phyloP scores from a whole-genome alignment of 2,888 invertebrate genomes.

The Patella pellucida region DNA sequence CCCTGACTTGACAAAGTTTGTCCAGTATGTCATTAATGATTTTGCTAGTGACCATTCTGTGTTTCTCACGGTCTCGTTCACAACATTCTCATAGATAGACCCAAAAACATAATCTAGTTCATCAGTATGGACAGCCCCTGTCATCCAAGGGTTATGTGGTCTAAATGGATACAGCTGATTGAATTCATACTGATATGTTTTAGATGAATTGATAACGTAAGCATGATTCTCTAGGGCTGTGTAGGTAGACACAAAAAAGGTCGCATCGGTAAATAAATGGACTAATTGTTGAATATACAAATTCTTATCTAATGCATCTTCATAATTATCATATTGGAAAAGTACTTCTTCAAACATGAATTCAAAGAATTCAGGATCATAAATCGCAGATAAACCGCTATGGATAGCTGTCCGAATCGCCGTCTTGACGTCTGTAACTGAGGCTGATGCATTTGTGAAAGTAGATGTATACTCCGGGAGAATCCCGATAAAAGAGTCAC shows the following conservation, averaged over 20 bases:
- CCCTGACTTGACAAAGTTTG: constrained; percentile 95
- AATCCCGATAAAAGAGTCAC: not conserved
- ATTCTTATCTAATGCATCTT: not conserved
- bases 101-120: not conserved
- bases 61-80: not conserved
- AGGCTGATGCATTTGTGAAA: no score
- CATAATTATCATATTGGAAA: not conserved
- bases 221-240: not conserved
- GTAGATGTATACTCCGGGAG: not conserved
- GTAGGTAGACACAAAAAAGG: not conserved
- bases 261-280: not conserved
- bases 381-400: not conserved
- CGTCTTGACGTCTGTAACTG: no score
- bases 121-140: not conserved
- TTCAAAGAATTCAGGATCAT: no score
- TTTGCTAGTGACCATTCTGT: constrained; percentile 79
- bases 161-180: not conserved
- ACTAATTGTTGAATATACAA: not conserved
- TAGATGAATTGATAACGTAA: not conserved
- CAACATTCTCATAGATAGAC: not conserved
- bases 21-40: constrained; percentile 93
- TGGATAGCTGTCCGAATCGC: no score
- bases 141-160: not conserved
- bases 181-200: not conserved
- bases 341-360: not conserved